phyloP scores from a whole-genome alignment of 2,113 vertebrate genomes.

The Lasiurus cinereus region DNA sequence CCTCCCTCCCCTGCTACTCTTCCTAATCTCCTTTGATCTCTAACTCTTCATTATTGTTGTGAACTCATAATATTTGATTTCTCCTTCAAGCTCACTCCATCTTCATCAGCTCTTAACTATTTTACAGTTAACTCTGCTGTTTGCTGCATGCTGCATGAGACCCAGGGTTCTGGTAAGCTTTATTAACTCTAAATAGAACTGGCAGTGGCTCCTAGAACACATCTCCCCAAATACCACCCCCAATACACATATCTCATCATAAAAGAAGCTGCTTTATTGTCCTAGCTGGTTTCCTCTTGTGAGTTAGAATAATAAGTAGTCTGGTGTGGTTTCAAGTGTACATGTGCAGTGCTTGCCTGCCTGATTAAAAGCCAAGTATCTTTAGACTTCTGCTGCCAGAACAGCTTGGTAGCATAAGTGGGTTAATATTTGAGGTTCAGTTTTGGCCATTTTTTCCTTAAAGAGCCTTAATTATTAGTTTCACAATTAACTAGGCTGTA shows the following conservation, averaged over 20 bases:
- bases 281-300: constrained; percentile 42
- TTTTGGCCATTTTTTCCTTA: background rate
- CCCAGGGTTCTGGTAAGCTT: constrained; percentile 94
- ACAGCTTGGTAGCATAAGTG: constrained; percentile 11
- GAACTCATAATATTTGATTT: constrained; percentile 81
- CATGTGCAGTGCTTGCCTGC: constrained; percentile 15
- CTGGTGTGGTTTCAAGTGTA: constrained; percentile 15
- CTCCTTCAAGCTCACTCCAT: constrained; percentile 76
- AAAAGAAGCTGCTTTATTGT: constrained; percentile 25
- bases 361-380: background rate
- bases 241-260: background rate
- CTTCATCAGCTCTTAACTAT: constrained; percentile 91
- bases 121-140: constrained; percentile 98
- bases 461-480: constrained; percentile 34
- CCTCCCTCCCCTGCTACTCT: background rate
- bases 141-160: constrained; percentile 98
- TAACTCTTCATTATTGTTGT: constrained; percentile 77
- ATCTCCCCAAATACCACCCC: background rate
- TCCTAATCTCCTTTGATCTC: constrained; percentile 63
- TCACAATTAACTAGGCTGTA: background rate
- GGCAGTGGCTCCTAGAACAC: constrained; percentile 72
- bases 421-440: constrained; percentile 1
- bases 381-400: background rate
- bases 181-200: constrained; percentile 87
- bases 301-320: constrained; percentile 42